Conservation (phyloP, 37 sponge, comb jelly and placozoan species). For the Halichondria panicea region DNA sequence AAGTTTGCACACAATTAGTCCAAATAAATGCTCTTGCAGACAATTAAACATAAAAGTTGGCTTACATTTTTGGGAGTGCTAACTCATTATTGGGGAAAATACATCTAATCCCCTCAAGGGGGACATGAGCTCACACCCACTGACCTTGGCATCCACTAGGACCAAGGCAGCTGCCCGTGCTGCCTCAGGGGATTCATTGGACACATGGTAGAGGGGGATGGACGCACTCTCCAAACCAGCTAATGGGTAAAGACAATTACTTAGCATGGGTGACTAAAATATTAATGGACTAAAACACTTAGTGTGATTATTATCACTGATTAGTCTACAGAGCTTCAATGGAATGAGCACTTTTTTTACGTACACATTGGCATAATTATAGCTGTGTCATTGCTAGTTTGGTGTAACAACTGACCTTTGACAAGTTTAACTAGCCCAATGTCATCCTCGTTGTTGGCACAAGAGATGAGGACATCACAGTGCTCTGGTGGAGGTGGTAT, state of each 20-base stretch:
- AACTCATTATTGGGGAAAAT: no score
- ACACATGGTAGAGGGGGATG: slow-evolving; percentile 21
- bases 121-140: neutral
- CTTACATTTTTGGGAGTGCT: no score
- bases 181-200: slow-evolving; percentile 13
- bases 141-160: slow-evolving; percentile 75
- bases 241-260: neutral
- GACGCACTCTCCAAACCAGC: slow-evolving; percentile 37
- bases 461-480: slow-evolving; percentile 40
- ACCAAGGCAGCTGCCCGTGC: slow-evolving; percentile 39
- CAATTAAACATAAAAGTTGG: no score
- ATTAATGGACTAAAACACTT: neutral
- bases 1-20: no score
- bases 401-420: slow-evolving; percentile 29
- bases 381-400: no score
- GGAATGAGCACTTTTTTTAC: neutral
- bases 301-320: no score
- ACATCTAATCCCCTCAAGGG: no score
- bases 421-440: slow-evolving; percentile 9
- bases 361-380: neutral
- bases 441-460: slow-evolving; percentile 11
- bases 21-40: no score
- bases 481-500: neutral
- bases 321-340: no score
- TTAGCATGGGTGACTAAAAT: neutral